Percentiles rank a stretch among this genome's conserved stretches.
Conservation (phyloP, 2,888 invertebrate genomes). For the Psococerastis gibbosa region DNA sequence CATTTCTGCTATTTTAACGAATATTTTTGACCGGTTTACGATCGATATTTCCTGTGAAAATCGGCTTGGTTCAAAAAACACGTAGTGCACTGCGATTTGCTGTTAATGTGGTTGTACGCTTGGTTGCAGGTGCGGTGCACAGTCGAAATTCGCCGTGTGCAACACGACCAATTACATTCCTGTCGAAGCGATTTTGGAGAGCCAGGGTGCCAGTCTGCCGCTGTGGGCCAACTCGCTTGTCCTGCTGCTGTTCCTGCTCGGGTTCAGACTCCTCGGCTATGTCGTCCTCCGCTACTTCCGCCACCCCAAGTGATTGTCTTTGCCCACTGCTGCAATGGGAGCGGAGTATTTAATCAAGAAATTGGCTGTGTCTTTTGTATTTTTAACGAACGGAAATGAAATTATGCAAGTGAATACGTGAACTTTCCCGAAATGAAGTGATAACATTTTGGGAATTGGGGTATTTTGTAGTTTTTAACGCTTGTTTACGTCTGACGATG, state of each 20-base stretch:
- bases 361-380: conserved; percentile 10
- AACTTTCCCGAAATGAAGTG: not conserved
- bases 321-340: too few species aligned
- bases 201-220: conserved; percentile 41
- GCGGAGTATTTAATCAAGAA: conserved; percentile 8
- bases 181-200: conserved; percentile 41
- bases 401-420: not conserved
- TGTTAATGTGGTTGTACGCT: conserved; percentile 18
- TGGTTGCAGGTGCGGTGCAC: conserved; percentile 49
- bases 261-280: conserved; percentile 52
- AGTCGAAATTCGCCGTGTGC: conserved; percentile 45
- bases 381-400: conserved; percentile 4
- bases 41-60: too few species aligned
- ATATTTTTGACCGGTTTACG: too few species aligned
- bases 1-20: too few species aligned
- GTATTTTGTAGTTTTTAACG: conserved; percentile 2
- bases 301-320: conserved; percentile 41
- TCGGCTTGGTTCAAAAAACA: too few species aligned
- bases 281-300: conserved; percentile 49
- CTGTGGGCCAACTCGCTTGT: conserved; percentile 56
- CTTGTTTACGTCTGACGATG: not conserved
- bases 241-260: conserved; percentile 45
- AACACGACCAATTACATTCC: conserved; percentile 39
- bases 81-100: not conserved
- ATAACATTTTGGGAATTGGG: not conserved